phyloP scores from a whole-genome alignment of 2,888 invertebrate species.

The Tholera decimalis region DNA sequence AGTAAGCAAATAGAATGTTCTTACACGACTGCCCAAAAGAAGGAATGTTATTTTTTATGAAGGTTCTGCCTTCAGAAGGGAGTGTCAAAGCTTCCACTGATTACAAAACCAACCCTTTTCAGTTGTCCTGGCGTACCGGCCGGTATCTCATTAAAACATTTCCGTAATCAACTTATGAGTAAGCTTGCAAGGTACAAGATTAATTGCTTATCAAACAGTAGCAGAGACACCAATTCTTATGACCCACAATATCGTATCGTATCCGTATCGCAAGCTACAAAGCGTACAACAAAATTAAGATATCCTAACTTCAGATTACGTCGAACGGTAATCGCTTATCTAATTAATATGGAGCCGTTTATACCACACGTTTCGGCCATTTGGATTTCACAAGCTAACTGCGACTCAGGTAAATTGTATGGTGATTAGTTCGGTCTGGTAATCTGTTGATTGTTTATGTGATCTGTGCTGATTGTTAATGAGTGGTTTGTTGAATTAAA shows the following conservation, averaged over 20 bases:
- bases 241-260: constrained; percentile 32
- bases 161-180: too few relatives aligned
- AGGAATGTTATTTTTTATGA: too few relatives aligned
- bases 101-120: too few relatives aligned
- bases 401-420: constrained; percentile 35
- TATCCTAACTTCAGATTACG: constrained; percentile 40
- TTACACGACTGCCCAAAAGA: too few relatives aligned
- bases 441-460: constrained; percentile 27
- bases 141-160: too few relatives aligned
- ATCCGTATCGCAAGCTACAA: constrained; percentile 24
- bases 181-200: too few relatives aligned
- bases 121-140: too few relatives aligned
- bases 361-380: constrained; percentile 48
- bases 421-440: constrained; percentile 27
- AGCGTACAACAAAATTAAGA: constrained; percentile 44
- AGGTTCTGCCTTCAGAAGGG: too few relatives aligned
- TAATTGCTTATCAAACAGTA: neutral
- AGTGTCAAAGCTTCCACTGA: too few relatives aligned
- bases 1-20: too few relatives aligned
- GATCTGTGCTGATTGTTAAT: constrained; percentile 22
- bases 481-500: constrained; percentile 5
- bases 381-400: constrained; percentile 51
- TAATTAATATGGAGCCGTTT: constrained; percentile 58
- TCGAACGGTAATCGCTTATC: constrained; percentile 48
- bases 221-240: neutral